phyloP scores from a whole-genome alignment of 2,888 invertebrate species.

The Ptilodon capucinus region DNA sequence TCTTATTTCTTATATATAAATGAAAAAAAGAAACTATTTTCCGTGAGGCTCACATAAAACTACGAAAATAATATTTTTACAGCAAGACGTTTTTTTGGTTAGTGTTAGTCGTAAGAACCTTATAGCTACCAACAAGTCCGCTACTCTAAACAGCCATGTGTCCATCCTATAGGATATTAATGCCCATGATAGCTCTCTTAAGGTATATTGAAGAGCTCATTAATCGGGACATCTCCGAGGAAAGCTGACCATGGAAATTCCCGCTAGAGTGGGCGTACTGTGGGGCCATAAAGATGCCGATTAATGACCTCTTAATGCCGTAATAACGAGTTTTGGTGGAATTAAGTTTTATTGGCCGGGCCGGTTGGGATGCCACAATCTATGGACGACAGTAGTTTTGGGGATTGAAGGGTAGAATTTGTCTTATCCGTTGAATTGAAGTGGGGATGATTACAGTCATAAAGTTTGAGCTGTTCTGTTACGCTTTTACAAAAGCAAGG shows the following conservation, averaged over 20 bases:
- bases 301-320: conserved; percentile 40
- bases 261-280: conserved; percentile 40
- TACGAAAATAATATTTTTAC: too few species aligned
- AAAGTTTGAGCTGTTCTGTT: not conserved
- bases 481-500: not conserved
- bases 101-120: too few species aligned
- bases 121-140: conserved; percentile 4
- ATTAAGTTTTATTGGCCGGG: conserved; percentile 28
- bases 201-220: conserved; percentile 66
- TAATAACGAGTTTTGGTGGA: conserved; percentile 27
- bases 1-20: too few species aligned
- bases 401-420: not conserved
- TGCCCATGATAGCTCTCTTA: conserved; percentile 49
- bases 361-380: not conserved
- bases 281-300: conserved; percentile 50
- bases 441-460: not conserved
- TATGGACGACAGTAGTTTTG: not conserved
- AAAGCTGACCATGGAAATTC: conserved; percentile 61
- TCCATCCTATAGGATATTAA: conserved; percentile 45
- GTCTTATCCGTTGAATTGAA: not conserved
- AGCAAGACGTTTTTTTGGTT: too few species aligned
- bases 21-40: too few species aligned
- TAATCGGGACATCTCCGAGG: conserved; percentile 66
- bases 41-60: too few species aligned
- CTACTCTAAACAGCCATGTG: conserved; percentile 23